Evolutionary conservation across 2,797 vertebrate genomes (phyloP).

Genomic region (Crocodylus rhombifer): DNA sequence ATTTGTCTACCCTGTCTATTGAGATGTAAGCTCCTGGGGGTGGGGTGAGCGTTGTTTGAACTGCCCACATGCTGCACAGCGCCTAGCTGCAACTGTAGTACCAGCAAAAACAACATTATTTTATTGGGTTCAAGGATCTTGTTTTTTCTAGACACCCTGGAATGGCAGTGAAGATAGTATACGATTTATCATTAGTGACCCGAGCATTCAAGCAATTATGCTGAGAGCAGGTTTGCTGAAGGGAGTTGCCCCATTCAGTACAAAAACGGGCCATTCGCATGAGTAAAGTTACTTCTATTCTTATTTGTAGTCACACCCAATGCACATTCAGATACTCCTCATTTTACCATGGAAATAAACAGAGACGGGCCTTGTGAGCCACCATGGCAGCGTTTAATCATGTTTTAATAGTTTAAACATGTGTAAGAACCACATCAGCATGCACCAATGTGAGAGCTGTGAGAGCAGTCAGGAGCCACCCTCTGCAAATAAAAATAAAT

Average conservation of each 20-base stretch:
- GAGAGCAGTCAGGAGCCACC: neutral
- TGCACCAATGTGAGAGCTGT: accelerated
- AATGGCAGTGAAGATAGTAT: neutral
- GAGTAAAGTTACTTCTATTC: constrained; percentile 1
- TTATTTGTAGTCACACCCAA: neutral
- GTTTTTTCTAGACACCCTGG: too few species aligned
- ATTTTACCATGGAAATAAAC: neutral
- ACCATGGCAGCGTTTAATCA: neutral
- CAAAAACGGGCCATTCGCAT: neutral
- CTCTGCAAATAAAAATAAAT: neutral
- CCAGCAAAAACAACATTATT: neutral
- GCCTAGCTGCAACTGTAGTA: neutral
- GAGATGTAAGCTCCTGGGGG: neutral
- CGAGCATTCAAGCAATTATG: neutral
- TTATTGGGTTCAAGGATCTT: too few species aligned
- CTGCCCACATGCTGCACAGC: neutral
- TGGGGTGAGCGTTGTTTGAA: neutral
- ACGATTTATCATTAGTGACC: neutral
- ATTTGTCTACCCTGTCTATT: neutral
- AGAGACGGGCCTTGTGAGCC: neutral
- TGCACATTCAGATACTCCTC: neutral
- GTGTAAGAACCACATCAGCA: neutral
- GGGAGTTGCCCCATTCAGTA: neutral
- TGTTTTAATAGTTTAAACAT: neutral
- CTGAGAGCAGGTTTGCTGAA: neutral